A percentile compares a stretch with the other conserved stretches of the same genome.
Evolutionary conservation across 2,888 invertebrate genomes (phyloP).

Genomic region (Macrophya alboannulata): DNA sequence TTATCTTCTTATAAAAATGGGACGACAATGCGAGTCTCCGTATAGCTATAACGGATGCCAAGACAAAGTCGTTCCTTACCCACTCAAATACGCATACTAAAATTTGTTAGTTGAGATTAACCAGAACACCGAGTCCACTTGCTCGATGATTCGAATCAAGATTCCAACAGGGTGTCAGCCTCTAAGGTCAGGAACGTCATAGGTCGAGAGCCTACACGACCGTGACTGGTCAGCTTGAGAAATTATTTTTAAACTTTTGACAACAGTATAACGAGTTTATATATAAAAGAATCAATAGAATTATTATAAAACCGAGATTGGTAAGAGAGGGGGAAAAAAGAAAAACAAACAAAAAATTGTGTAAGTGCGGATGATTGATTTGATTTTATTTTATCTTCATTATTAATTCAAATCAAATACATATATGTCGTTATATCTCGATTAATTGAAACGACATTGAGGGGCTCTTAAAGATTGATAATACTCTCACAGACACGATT

Average conservation of each 20-base stretch:
- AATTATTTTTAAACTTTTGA: background rate
- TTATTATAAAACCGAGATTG: background rate
- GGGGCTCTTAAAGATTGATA: background rate
- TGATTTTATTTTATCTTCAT: background rate
- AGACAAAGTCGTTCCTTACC: background rate
- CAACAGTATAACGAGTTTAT: background rate
- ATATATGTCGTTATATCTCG: background rate
- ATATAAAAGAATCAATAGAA: background rate
- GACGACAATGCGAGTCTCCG: background rate
- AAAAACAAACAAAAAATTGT: background rate
- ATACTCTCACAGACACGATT: background rate
- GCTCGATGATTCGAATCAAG: slow-evolving; percentile 30
- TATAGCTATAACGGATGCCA: background rate
- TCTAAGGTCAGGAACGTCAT: slow-evolving; percentile 14
- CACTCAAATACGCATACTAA: background rate
- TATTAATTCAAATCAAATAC: background rate
- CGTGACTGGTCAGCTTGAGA: background rate
- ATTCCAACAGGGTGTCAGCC: slow-evolving; percentile 13
- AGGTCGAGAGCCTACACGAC: slow-evolving; percentile 24
- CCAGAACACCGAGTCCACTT: slow-evolving; percentile 9
- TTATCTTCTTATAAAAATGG: background rate
- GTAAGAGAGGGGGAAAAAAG: background rate
- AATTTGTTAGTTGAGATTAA: slow-evolving; percentile 34
- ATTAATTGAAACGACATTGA: slow-evolving; percentile 11
- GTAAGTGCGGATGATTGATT: too few relatives aligned